Evolutionary conservation across 2,888 invertebrate genomes (phyloP).

Genomic region (Nephrotoma guestfalica): DNA sequence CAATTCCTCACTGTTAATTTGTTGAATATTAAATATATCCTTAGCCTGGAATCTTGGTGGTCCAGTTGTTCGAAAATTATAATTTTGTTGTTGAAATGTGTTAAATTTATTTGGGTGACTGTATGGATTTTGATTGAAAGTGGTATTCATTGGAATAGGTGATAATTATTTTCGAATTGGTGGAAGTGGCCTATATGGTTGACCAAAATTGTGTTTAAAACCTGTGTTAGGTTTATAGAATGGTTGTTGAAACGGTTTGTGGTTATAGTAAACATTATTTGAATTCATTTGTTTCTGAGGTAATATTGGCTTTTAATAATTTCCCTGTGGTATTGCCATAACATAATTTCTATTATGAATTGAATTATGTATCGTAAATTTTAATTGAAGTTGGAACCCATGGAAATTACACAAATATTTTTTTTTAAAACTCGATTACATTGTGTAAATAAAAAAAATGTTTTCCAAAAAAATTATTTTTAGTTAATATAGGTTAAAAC

Average conservation of each 20-base stretch:
- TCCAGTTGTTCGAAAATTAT: too few relatives aligned
- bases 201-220: background rate
- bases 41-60: background rate
- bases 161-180: background rate
- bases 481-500: background rate
- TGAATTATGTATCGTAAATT: background rate
- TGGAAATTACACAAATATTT: too few relatives aligned
- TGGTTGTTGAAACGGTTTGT: background rate
- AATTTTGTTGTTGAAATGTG: background rate
- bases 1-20: background rate
- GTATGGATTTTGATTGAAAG: background rate
- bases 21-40: background rate
- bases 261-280: background rate
- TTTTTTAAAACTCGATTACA: too few relatives aligned
- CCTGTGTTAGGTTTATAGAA: background rate
- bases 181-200: background rate
- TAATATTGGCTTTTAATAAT: background rate
- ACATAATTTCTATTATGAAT: background rate
- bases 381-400: background rate
- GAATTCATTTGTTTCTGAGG: background rate
- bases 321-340: background rate
- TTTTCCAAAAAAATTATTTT: too few relatives aligned
- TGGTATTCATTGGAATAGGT: background rate
- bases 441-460: too few relatives aligned
- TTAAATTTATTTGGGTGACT: background rate